Conservation (phyloP, 2,797 vertebrate species). For the Ctenopoma kingsleyae region DNA sequence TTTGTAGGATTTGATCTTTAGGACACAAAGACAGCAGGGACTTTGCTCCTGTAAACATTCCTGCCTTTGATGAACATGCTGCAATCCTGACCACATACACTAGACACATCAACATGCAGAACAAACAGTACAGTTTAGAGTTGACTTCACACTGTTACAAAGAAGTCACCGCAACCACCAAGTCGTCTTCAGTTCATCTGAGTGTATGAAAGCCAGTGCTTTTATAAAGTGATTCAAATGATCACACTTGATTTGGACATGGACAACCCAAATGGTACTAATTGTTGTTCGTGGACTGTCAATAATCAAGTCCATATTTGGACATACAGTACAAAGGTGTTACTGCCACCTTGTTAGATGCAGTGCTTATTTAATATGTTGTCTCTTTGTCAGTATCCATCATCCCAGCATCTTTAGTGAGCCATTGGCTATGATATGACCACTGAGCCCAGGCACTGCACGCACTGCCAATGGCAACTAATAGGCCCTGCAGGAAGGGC, state of each 20-base stretch:
- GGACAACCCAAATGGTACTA: background rate
- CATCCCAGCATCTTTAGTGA: slow-evolving; percentile 34
- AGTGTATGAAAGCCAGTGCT: background rate
- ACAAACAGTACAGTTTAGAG: background rate
- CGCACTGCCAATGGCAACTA: slow-evolving; percentile 49
- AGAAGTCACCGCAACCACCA: background rate
- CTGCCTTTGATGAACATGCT: background rate
- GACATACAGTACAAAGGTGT: background rate
- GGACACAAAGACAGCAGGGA: background rate
- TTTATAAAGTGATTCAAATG: slow-evolving; percentile 3
- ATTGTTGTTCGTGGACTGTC: background rate
- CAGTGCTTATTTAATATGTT: slow-evolving; percentile 18
- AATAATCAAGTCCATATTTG: slow-evolving; percentile 5
- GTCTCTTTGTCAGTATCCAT: slow-evolving; percentile 28
- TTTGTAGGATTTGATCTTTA: background rate
- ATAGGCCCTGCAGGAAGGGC: slow-evolving; percentile 64
- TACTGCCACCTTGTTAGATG: slow-evolving; percentile 6
- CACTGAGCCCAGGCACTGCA: slow-evolving; percentile 27
- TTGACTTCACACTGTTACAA: slow-evolving; percentile 1
- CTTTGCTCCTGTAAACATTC: background rate
- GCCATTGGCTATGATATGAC: slow-evolving; percentile 28
- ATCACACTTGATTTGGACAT: too few species aligned
- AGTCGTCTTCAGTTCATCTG: background rate
- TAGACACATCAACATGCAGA: background rate
- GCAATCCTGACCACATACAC: background rate